Base-by-base conservation (phyloP, 2,888 invertebrate genomes). In the Mythimna loreyi region DNA sequence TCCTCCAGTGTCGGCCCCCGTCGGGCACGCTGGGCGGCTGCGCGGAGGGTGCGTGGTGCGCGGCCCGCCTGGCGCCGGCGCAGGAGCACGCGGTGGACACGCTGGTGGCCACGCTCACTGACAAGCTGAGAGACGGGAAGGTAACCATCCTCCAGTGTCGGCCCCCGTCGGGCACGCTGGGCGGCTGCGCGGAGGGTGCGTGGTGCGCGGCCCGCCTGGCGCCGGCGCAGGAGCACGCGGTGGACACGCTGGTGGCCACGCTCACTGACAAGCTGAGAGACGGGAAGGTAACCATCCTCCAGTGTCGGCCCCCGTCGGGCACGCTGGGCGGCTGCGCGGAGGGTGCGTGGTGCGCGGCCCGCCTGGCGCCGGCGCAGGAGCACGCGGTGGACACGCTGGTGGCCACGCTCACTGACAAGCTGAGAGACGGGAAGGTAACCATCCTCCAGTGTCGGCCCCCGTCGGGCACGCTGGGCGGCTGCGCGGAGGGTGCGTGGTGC, bases 281-380 rank as follows among this genome's bases (percentile, higher is more conserved):
- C 21, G 96, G 96, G 78, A 92, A 96, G 92, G 95, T 47, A 47
- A 23, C 11, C 86, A 93, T 4, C 88, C 95, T 28, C 92, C 96
- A 0, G 90, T 92, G 9, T 96, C 96, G 86, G 96, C 97, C 90
- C 28, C 95, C 96, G 2, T 89, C 97, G 0, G 96, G 97, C 84
- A 60, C 86, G 7, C 94, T 96, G 9, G 28, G 28, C 28, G 28
- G 28, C 28, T 28, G 28, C 28, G 28, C 28, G 28, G 28, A 28
- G 28, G 28, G 28, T 3, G 28, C 28, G 28, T 28, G 28, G 28
- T 28, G 28, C 28, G 28, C 28, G 28, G 28, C 28, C 3, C 28
- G 28, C 28, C 28, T 28, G 28, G 28, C 28, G 28, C 25, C 25
- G 1, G 50, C 25, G 55, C n/a, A 33, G 55, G 55, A 33, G 30